Evolutionary conservation across 2,888 invertebrate genomes (phyloP).

Genomic region (Cheilosia scutellata): DNA sequence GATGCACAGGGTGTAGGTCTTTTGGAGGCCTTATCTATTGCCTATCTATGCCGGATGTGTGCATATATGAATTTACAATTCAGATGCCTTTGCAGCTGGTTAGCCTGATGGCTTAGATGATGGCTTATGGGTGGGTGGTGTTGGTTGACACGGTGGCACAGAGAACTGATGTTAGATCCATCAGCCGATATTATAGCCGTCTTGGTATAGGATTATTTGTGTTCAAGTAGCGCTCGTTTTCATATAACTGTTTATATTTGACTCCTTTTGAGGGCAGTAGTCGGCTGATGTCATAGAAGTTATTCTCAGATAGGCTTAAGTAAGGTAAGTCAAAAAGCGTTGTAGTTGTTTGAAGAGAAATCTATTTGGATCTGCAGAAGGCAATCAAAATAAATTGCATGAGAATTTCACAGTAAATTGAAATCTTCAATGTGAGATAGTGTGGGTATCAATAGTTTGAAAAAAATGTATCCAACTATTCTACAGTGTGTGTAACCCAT

Average conservation of each 20-base stretch:
- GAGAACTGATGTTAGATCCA: slow-evolving; percentile 33
- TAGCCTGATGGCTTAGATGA: slow-evolving; percentile 59
- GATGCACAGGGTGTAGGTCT: slow-evolving; percentile 68
- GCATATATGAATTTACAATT: slow-evolving; percentile 74
- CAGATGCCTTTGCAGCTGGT: slow-evolving; percentile 68
- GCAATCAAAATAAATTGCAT: slow-evolving; percentile 72
- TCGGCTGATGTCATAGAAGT: slow-evolving; percentile 47
- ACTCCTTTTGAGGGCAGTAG: slow-evolving; percentile 61
- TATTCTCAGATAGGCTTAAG: slow-evolving; percentile 39
- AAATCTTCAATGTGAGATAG: slow-evolving; percentile 1
- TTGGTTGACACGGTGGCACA: slow-evolving; percentile 56
- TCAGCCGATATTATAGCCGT: slow-evolving; percentile 32
- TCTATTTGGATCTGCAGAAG: slow-evolving; percentile 37
- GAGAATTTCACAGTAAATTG: slow-evolving; percentile 44
- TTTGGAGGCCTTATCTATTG: slow-evolving; percentile 71
- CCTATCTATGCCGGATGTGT: slow-evolving; percentile 75
- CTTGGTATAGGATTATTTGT: slow-evolving; percentile 2
- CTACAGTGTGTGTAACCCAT: background rate
- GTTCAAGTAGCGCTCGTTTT: slow-evolving; percentile 10
- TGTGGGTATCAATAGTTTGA: background rate
- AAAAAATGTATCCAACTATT: slow-evolving; percentile 5
- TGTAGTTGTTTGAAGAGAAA: slow-evolving; percentile 14
- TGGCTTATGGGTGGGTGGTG: slow-evolving; percentile 60
- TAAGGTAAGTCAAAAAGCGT: slow-evolving; percentile 29
- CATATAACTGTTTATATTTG: slow-evolving; percentile 65